Evolutionary conservation across 2,113 vertebrate genomes (phyloP).

Genomic region (Centropus unirufus): DNA sequence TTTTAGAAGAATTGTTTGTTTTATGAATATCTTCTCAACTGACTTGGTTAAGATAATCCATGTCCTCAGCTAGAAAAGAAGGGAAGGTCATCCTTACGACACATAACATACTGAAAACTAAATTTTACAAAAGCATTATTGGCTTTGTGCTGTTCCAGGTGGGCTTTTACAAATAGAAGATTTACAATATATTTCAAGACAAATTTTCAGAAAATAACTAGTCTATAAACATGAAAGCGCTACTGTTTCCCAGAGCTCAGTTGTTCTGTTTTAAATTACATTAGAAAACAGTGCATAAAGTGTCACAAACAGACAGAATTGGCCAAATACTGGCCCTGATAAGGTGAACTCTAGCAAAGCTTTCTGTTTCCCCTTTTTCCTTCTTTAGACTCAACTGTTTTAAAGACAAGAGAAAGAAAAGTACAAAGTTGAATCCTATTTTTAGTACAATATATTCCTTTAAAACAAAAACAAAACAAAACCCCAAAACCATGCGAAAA

Average conservation of each 20-base stretch:
- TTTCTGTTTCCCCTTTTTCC: fast-evolving
- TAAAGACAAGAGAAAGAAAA: neutral
- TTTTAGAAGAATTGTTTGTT: neutral
- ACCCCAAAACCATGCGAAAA: neutral
- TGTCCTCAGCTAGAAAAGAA: neutral
- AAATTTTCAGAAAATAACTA: neutral
- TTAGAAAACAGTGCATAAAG: neutral
- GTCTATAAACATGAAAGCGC: neutral
- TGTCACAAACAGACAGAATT: neutral
- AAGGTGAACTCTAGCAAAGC: neutral
- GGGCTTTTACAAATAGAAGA: neutral
- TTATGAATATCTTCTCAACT: neutral
- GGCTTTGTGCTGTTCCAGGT: neutral
- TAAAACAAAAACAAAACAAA: neutral
- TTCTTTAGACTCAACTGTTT: neutral
- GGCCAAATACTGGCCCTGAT: neutral
- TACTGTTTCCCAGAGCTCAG: neutral
- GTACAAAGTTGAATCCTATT: neutral
- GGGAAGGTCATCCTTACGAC: neutral
- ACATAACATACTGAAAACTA: neutral
- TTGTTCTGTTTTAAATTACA: neutral
- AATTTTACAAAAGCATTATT: neutral
- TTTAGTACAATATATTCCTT: neutral
- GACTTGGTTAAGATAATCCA: neutral
- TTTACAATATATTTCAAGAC: neutral